Evolutionary conservation across 2,888 invertebrate genomes (phyloP).

Genomic region (Drosophila paracracens): DNA sequence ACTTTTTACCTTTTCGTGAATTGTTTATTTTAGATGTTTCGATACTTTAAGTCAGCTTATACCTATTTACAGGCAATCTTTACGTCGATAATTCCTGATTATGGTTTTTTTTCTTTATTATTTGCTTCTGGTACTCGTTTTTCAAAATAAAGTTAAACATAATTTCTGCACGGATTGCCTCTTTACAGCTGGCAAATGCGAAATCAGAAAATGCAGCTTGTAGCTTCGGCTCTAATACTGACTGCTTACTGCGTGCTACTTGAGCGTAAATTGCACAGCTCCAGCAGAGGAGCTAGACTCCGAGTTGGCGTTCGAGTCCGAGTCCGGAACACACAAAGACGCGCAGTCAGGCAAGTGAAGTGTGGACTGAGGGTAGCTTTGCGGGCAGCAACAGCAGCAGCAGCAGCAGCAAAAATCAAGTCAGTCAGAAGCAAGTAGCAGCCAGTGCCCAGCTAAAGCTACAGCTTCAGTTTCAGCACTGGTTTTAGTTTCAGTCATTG

Average conservation of each 20-base stretch:
- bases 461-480: conserved; percentile 23
- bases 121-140: conserved; percentile 48
- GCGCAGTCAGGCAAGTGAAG: conserved; percentile 63
- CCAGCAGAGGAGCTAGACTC: conserved; percentile 28
- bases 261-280: conserved; percentile 75
- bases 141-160: conserved; percentile 75
- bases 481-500: conserved; percentile 62
- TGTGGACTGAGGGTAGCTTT: conserved; percentile 27
- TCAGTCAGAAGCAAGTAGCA: conserved; percentile 45
- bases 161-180: conserved; percentile 78
- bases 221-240: conserved; percentile 34
- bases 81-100: neutral
- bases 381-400: conserved; percentile 34
- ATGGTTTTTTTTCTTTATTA: conserved; percentile 7
- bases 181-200: conserved; percentile 62
- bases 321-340: conserved; percentile 59
- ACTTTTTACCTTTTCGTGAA: neutral
- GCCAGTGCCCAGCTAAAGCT: conserved; percentile 26
- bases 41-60: neutral
- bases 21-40: neutral
- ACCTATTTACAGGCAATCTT: neutral
- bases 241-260: conserved; percentile 56
- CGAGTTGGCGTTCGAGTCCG: conserved; percentile 31
- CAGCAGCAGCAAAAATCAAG: conserved; percentile 58
- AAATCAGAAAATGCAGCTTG: conserved; percentile 57